Evolutionary conservation across 2,797 vertebrate genomes (phyloP).

Genomic region (Pseudochromis fuscus): DNA sequence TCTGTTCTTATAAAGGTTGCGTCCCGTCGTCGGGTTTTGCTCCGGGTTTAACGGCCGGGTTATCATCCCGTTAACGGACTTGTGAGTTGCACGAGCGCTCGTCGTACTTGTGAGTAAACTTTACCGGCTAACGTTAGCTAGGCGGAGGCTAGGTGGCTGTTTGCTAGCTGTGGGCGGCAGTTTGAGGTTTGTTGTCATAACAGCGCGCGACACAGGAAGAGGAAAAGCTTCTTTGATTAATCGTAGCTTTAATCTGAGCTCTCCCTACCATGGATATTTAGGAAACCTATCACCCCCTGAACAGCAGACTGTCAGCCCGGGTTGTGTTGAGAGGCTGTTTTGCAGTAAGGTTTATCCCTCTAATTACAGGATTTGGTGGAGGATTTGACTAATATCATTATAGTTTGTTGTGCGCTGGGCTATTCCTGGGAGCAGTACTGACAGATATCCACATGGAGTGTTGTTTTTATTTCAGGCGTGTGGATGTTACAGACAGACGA

Average conservation of each 20-base stretch:
- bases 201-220: conserved; percentile 19
- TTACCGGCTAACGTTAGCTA: neutral
- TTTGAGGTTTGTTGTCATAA: conserved; percentile 27
- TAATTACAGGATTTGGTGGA: conserved; percentile 72
- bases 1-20: conserved; percentile 13
- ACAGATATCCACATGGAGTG: conserved; percentile 39
- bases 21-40: neutral
- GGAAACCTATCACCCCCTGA: neutral
- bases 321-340: conserved; percentile 7
- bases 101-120: neutral
- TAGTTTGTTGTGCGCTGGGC: conserved; percentile 35
- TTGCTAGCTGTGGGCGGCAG: conserved; percentile 8
- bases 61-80: conserved; percentile 38
- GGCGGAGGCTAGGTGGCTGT: conserved; percentile 21
- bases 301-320: neutral
- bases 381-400: conserved; percentile 83
- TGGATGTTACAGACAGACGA: no score
- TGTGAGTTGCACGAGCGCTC: conserved; percentile 61
- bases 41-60: conserved; percentile 33
- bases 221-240: neutral
- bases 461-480: conserved; percentile 8
- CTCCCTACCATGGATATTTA: neutral
- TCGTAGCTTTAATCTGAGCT: neutral
- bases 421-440: conserved; percentile 54
- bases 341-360: conserved; percentile 49